Base-by-base conservation (phyloP, 2,888 invertebrate genomes). In the Microchrysa polita region DNA sequence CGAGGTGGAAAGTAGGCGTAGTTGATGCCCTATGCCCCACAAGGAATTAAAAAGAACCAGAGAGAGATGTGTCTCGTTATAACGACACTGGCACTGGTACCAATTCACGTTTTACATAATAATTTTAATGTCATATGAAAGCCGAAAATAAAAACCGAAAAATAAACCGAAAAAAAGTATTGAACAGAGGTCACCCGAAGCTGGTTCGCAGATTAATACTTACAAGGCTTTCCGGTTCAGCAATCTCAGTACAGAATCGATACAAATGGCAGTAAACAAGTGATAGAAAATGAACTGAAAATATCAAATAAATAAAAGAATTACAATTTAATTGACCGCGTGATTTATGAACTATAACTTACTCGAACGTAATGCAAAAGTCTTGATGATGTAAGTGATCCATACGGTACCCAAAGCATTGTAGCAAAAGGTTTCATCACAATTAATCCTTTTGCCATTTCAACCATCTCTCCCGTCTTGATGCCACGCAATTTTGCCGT, bases 231-330 rank as follows among this genome's bases (percentile, higher is more conserved):
- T 90, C 74, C 87, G 87, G 10, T 95, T 93, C 0, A 87, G 80
- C 0, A 93, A 52, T 79, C 89, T 88, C 5, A 93, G 84, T 0
- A 90, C 77, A 0, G 86, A 78, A 80, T 97, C 97, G 23, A 93
- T 86, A 0, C 94, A 78, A 10, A 95, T 80, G 0, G 96, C 95
- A 0, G 96, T 94, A 12, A 95, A 78, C 18, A 95, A 82, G 81
- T 97, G 97, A 67, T 91, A 86, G 0, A 94, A 79, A 63, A 94
- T 84, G 7, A 92, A 88, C 86, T 89, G 79, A 59, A 74, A 77
- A 61, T 23, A 67, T 20, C 5, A 5, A 5, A 53, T 18, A 57
- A 57, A 12, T 20, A 18, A 7, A 42, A 57, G 22, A 57, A 12
- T 40, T 57, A 9, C 55, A 18, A 69, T 1, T 7, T 0, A 57